Percentiles rank a stretch among this genome's conserved stretches.
These are phyloP conservation scores for Xestobium rufovillosum DNA, from an alignment of 2,888 invertebrate species.

Conservation along the genomic window DNA sequence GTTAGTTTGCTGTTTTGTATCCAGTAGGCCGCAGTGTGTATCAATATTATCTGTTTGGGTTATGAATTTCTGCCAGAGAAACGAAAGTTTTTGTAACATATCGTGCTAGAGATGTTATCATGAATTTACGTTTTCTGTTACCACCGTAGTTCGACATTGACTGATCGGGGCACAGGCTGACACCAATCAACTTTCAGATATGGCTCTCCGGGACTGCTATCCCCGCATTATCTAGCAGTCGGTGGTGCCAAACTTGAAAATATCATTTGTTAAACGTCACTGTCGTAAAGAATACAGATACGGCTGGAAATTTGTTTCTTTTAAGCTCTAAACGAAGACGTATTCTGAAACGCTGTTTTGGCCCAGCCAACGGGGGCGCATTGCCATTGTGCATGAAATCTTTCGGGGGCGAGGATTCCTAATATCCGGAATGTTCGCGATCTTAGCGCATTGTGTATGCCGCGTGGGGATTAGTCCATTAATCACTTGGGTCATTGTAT, in stretches of 20 bases:
- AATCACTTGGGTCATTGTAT: constrained; percentile 47
- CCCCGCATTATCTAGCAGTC: constrained; percentile 29
- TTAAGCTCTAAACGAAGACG: constrained; percentile 12
- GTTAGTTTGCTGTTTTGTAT: too few species aligned
- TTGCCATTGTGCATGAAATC: constrained; percentile 4
- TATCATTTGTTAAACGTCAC: constrained; percentile 34
- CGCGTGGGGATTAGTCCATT: constrained; percentile 46
- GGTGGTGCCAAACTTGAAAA: constrained; percentile 31
- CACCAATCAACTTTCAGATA: constrained; percentile 34
- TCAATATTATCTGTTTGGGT: too few species aligned
- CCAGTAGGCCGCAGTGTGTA: too few species aligned
- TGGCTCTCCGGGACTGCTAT: constrained; percentile 30
- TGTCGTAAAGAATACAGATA: constrained; percentile 18
- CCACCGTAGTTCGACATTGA: constrained; percentile 28
- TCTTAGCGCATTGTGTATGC: constrained; percentile 45
- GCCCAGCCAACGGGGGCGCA: background rate
- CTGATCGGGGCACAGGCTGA: constrained; percentile 31
- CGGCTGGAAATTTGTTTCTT: constrained; percentile 10
- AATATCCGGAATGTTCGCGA: constrained; percentile 46
- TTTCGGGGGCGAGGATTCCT: constrained; percentile 39
- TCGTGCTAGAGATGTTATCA: too few species aligned
- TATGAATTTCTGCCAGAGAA: too few species aligned
- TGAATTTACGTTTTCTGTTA: constrained; percentile 16
- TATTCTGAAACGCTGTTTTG: background rate
- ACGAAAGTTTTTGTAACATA: too few species aligned